Evolutionary conservation across 2,797 vertebrate genomes (phyloP).

Genomic region (Lerista edwardsae): DNA sequence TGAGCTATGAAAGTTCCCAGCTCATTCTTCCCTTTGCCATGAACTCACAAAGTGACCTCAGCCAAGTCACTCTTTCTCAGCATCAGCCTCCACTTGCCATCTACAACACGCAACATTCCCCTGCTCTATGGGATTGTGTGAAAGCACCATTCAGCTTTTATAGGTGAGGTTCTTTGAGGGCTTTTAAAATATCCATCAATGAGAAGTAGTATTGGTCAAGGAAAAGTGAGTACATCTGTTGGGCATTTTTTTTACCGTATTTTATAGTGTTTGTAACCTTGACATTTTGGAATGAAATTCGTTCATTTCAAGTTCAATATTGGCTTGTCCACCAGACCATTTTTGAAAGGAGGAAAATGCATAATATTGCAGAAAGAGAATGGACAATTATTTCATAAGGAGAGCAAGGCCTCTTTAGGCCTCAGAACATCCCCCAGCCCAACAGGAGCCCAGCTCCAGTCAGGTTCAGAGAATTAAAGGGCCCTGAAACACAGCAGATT

Average conservation of each 20-base stretch:
- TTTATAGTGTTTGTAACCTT: background rate
- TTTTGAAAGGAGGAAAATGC: background rate
- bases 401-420: too few species aligned
- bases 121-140: background rate
- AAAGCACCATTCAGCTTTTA: background rate
- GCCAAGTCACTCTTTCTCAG: background rate
- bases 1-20: background rate
- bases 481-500: too few species aligned
- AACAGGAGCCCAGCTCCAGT: too few species aligned
- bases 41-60: background rate
- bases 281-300: background rate
- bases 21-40: background rate
- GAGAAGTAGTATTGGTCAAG: background rate
- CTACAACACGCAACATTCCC: background rate
- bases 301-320: background rate
- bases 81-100: background rate
- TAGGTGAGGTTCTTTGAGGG: too few species aligned
- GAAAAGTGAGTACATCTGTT: background rate
- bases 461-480: too few species aligned
- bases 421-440: too few species aligned
- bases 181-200: too few species aligned
- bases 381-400: too few species aligned
- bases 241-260: background rate
- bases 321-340: background rate
- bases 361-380: background rate